Percentiles rank a stretch among this genome's conserved stretches.
phyloP scores from a whole-genome alignment of 1,140 invertebrate species.

The Cephus cinctus region DNA sequence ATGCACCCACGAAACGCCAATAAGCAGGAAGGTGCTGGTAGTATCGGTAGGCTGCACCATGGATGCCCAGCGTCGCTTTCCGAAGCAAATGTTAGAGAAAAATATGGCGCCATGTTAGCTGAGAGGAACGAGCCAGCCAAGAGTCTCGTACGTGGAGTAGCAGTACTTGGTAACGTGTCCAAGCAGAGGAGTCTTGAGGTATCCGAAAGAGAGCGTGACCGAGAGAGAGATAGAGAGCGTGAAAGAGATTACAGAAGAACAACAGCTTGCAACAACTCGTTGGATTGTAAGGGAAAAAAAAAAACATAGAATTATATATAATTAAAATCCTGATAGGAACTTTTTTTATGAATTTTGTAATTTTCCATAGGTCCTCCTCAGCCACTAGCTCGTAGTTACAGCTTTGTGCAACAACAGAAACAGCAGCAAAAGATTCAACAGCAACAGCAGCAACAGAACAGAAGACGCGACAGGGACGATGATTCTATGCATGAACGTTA shows the following conservation, averaged over 20 bases:
- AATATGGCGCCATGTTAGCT: constrained; percentile 42
- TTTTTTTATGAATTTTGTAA: constrained; percentile 3
- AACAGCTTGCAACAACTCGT: constrained; percentile 45
- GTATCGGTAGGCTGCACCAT: constrained; percentile 47
- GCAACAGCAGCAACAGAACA: constrained; percentile 49
- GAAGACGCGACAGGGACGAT: constrained; percentile 59
- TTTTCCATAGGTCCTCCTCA: constrained; percentile 35
- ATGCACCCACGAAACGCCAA: constrained; percentile 35
- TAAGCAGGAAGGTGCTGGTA: constrained; percentile 41
- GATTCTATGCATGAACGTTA: constrained; percentile 84
- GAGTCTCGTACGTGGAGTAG: constrained; percentile 28
- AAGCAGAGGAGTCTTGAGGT: constrained; percentile 57
- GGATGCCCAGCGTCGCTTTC: constrained; percentile 46
- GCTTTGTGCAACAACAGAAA: constrained; percentile 69
- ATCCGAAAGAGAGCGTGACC: constrained; percentile 19
- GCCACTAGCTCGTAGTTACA: constrained; percentile 66
- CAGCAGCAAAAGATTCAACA: constrained; percentile 51
- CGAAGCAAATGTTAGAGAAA: constrained; percentile 48
- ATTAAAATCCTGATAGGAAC: neutral
- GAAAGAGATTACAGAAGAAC: constrained; percentile 44
- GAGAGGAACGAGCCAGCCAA: constrained; percentile 41
- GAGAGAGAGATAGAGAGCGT: constrained; percentile 32
- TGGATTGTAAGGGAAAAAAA: constrained; percentile 39
- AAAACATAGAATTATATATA: constrained; percentile 2
- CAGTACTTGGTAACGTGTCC: constrained; percentile 30